Base-by-base conservation (phyloP, 2,113 vertebrate genomes). In the Saguinus imperator region DNA sequence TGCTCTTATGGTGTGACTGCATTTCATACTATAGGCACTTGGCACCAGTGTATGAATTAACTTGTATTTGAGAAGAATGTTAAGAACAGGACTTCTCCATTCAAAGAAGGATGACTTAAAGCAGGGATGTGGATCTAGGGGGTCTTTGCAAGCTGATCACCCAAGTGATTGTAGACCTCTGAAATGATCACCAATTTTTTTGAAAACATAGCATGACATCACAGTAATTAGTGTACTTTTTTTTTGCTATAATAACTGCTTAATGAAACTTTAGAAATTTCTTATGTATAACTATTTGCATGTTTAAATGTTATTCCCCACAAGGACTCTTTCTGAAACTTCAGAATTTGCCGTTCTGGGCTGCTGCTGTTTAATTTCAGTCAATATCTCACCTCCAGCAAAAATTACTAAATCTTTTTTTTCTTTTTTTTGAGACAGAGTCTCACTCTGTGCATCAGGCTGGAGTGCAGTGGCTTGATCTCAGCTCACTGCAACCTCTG, bases 241-340 rank as follows among this genome's bases (percentile, higher is more conserved):
- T 94, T 80, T 58, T 48, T 45, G 27, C 80, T 91, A 45, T 45
- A 95, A 95, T 83, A 93, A 55, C 27, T 93, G n/a, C 45, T 86
- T 35, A 55, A 18, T 79, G n/a, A 27, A 76, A 55, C 50, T 73
- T 43, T 89, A 52, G 80, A 8, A 7, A 8, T 70, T 92, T 91
- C 66, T 68, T 80, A 55, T 61, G 83, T 82, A 86, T 75, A 87
- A 87, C 12, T 66, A 21, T 79, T 91, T 86, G 77, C 75, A 40
- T 52, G n/a, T 32, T 86, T 77, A 75, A 21, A 14, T n/a, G 37
- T 89, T 52, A 93, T 55, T 83, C 25, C 45, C 72, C 55, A 40
- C 0, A 16, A 48, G n/a, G 23, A 66, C 14, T 82, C 86, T 55
- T 93, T 50, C 72, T 35, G 29, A 95, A 91, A 83, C 79, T 43